Percentiles rank a stretch among this genome's conserved stretches.
Conservation (phyloP, 2,113 vertebrate species). For the Psettodes erumei region DNA sequence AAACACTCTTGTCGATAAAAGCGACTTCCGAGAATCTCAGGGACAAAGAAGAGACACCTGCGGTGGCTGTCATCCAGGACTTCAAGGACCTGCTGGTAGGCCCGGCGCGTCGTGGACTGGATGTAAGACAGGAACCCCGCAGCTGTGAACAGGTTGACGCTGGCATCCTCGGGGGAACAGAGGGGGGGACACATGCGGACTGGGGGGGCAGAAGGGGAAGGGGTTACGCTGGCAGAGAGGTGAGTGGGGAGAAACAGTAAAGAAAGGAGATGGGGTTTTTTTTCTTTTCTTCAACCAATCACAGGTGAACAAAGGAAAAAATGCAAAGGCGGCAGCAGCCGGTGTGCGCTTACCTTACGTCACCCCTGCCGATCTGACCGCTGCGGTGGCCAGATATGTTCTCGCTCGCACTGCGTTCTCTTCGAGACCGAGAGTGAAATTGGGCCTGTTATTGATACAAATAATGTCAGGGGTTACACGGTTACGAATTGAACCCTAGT, state of each 20-base stretch:
- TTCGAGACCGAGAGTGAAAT: slow-evolving; percentile 83
- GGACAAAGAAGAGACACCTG: slow-evolving; percentile 78
- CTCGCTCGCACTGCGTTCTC: slow-evolving; percentile 91
- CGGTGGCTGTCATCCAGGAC: slow-evolving; percentile 92
- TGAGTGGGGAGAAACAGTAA: slow-evolving; percentile 75
- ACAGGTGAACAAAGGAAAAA: not conserved
- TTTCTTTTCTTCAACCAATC: slow-evolving; percentile 8
- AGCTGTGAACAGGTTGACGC: slow-evolving; percentile 90
- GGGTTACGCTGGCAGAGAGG: slow-evolving; percentile 67
- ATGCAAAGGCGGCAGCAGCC: not conserved
- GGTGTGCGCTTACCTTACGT: slow-evolving; percentile 84
- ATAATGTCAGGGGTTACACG: not conserved
- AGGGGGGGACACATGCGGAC: slow-evolving; percentile 88
- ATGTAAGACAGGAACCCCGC: slow-evolving; percentile 94
- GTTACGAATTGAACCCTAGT: not conserved
- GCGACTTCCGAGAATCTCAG: not conserved
- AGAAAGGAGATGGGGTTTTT: slow-evolving; percentile 4
- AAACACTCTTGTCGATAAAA: not conserved
- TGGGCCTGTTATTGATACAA: slow-evolving; percentile 76
- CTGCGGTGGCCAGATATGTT: slow-evolving; percentile 85
- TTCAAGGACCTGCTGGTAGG: slow-evolving; percentile 96
- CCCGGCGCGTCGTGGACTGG: slow-evolving; percentile 95
- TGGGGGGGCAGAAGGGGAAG: slow-evolving; percentile 86
- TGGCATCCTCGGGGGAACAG: slow-evolving; percentile 89
- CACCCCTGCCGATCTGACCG: slow-evolving; percentile 86